Evolutionary conservation across 2,113 vertebrate genomes (phyloP), one percentile per base, ranked within the genome.

Genomic region (Esox niger): DNA sequence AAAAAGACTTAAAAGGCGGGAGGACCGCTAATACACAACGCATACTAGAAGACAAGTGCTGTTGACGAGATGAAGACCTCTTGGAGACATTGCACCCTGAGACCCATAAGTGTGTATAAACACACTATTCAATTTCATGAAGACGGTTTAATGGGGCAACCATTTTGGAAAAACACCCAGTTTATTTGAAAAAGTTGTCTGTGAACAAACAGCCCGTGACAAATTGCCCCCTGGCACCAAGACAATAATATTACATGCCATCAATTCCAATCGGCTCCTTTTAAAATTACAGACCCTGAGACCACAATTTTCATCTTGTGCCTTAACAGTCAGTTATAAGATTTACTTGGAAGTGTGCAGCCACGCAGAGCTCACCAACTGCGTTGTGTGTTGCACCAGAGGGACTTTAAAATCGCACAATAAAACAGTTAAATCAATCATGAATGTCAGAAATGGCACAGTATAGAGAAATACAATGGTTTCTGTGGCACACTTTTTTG

Each of bases 101-200:
- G 71, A 64, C 49, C 35, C 25, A 52, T 62, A 21, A 49, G 68
- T 58, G 55, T 76, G 68, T 71, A 81, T 84, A 81, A 86, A 87
- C 81, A 79, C 79, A 68, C 70, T 56, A 78, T 73, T 80, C 54
- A 79, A 70, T 88, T 80, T 86, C 75, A 86, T 72, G 70, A 70
- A 52, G 70, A 63, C 70, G 56, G 66, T 86, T 87, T 84, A 84
- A 87, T 75, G 71, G 54, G 56, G 60, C 64, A 57, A 46, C n/a
- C 56, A 15, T 75, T 77, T 26, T 30, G 1, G 33, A 49, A 49
- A 55, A 64, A 6, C 66, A 66, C 64, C 59, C 52, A 26, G 64
- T 68, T 52, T 71, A 75, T 65, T 77, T 30, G 70, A 70, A 68
- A 67, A 76, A 75, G 52, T 62, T 47, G 66, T 31, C 65, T 66